Base-by-base conservation (phyloP, 2,113 vertebrate species). In the Agelaius tricolor region DNA sequence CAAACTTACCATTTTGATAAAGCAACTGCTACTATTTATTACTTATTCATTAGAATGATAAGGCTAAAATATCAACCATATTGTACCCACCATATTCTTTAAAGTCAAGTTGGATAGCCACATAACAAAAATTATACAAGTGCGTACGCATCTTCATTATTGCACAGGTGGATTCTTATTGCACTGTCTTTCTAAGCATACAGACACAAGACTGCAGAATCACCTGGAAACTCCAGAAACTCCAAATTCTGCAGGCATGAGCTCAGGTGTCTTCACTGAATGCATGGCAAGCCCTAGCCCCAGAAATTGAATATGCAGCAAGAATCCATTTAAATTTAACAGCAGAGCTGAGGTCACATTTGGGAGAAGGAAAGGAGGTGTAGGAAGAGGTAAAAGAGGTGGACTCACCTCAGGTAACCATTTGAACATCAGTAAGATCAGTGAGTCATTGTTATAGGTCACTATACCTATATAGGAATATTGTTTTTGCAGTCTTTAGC, bases 321-420 rank as follows among this genome's bases (percentile, higher is more conserved):
- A 72, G 71, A 76, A 76, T 80, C 58, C 62, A 31, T 82, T 87
- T 41, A 91, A 91, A 79, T 9, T 39, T 91, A 65, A 61, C 49
- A 66, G 44, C 44, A 90, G 74, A 92, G 54, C 62, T 79, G 62
- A 91, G 18, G 8, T 90, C 31, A 35, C 5, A 3, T 76, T 88
- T 76, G 37, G 59, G 61, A 73, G 71, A 83, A 76, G 11, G 41
- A 79, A 72, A 91, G 58, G 22, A 91, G 41, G 8, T 76, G 43
- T 24, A 66, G 58, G 20, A 88, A 86, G 37, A 85, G 37, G 28
- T 31, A 20, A 85, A 83, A 59, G 55, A 77, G n/a, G 14, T 80
- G 37, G n/a, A 76, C 75, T 82, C n/a, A 88, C 30, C 46, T 80
- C 59, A 54, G 54, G 26, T 86, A 86, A 49, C 66, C 22, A 27